Base-by-base conservation (phyloP, 2,113 vertebrate genomes). In the Myotis brandtii region DNA sequence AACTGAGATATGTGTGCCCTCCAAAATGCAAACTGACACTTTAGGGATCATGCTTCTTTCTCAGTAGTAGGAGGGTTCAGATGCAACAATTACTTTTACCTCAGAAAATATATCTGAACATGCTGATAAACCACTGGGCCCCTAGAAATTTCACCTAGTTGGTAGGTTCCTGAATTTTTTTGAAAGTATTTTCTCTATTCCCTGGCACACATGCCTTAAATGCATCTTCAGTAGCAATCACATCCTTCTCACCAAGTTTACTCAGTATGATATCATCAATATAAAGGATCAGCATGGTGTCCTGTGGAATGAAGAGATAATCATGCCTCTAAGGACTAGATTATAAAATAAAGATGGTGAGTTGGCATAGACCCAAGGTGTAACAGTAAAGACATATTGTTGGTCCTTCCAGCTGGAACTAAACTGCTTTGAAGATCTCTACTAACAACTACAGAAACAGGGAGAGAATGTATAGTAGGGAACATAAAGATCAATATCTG, bases 81-180 rank as follows among this genome's bases (percentile, higher is more conserved):
- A 6, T 75, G 11, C 25, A 86, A 34, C 37, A 30, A 18, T 79
- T 76, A 30, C 9, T 69, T 75, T 93, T 64, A 52, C n/a, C 7
- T 32, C 16, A 89, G 50, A 84, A 34, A 37, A 9, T 37, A 14
- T 34, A 37, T 82, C 16, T 75, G 3, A 69, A 37, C 21, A 66
- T n/a, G 23, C 2, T 30, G 30, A 20, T 17, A 75, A 23, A 43
- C 1, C 11, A 9, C 1, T 40, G 32, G 6, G 5, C 4, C 9
- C 16, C 6, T 25, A n/a, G 3, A 73, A 50, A 52, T 67, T 75
- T 92, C 27, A 92, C 9, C 16, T 34, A 23, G 20, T 32, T 46
- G 62, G 5, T 11, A 73, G 0, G 20, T 67, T 70, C n/a, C 21
- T 34, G 6, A 80, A 43, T 85, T 77, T 64, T 64, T 43, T 25